Evolutionary conservation across 1,140 invertebrate species (phyloP).

Genomic region (Drosophila eugracilis): DNA sequence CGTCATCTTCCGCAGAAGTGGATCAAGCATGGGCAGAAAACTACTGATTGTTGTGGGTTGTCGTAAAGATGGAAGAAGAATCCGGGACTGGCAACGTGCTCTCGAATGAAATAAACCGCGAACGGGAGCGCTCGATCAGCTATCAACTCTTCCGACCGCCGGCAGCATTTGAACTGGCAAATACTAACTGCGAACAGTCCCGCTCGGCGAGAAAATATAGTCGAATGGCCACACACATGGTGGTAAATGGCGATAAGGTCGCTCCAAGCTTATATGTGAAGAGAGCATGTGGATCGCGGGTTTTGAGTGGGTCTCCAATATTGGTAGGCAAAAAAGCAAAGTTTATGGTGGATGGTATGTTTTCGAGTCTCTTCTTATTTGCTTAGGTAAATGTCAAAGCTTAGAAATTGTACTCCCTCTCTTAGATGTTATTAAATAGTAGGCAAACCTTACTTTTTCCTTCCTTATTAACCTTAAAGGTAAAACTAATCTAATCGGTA

Average conservation of each 20-base stretch:
- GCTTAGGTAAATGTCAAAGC: not conserved
- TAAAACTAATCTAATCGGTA: too few species aligned
- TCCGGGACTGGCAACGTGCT: slow-evolving; percentile 28
- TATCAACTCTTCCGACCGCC: slow-evolving; percentile 61
- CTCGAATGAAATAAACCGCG: slow-evolving; percentile 7
- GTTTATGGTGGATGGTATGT: slow-evolving; percentile 1
- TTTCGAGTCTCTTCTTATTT: too few species aligned
- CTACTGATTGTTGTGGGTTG: slow-evolving; percentile 21
- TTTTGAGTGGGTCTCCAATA: slow-evolving; percentile 12
- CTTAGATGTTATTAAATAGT: too few species aligned
- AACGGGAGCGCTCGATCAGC: slow-evolving; percentile 34
- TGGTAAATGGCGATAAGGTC: slow-evolving; percentile 52
- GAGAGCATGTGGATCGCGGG: slow-evolving; percentile 41
- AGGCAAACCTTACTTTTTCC: too few species aligned
- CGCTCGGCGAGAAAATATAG: slow-evolving; percentile 19
- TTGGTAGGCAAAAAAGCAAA: slow-evolving; percentile 1
- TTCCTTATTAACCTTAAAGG: too few species aligned
- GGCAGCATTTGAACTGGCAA: slow-evolving; percentile 73
- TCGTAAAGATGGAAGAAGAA: slow-evolving; percentile 4
- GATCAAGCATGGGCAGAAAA: not conserved
- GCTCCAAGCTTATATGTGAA: slow-evolving; percentile 32
- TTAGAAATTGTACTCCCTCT: too few species aligned
- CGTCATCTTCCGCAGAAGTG: slow-evolving; percentile 29
- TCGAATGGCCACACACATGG: slow-evolving; percentile 4
- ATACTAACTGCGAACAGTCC: slow-evolving; percentile 70